These are phyloP conservation scores for Corythornis vintsioides DNA, from an alignment of 2,113 vertebrate genomes.

Conservation along the genomic window DNA sequence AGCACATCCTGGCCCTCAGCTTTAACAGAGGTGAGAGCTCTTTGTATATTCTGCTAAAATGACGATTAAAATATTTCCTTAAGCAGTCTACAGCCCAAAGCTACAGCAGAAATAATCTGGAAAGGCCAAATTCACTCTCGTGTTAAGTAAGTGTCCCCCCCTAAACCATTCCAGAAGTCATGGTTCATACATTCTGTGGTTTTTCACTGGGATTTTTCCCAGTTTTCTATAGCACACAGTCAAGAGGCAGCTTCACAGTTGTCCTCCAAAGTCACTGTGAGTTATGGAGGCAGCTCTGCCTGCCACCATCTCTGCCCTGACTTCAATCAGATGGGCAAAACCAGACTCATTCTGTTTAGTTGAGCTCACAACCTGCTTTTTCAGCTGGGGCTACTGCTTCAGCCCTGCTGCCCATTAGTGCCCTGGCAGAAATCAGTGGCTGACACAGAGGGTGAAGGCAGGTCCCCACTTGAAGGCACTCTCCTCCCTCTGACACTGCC, in stretches of 20 bases:
- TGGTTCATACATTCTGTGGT: accelerated
- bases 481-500: background rate
- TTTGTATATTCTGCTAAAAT: background rate
- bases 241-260: background rate
- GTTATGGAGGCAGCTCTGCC: background rate
- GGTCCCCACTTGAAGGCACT: background rate
- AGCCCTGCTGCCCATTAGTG: background rate
- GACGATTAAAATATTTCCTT: background rate
- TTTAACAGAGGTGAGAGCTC: background rate
- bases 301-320: background rate
- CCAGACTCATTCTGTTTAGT: no score
- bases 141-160: background rate
- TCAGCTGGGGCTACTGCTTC: background rate
- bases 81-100: background rate
- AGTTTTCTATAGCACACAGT: background rate
- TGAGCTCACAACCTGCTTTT: background rate
- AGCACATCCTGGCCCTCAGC: background rate
- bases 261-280: background rate
- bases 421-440: background rate
- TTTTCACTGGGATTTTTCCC: background rate
- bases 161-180: background rate
- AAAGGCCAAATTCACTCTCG: background rate
- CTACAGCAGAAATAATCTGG: background rate
- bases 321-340: background rate
- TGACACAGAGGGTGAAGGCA: background rate